These are phyloP conservation scores for Raphicerus campestris DNA, from an alignment of 2,113 vertebrate genomes.

Conservation along the genomic window DNA sequence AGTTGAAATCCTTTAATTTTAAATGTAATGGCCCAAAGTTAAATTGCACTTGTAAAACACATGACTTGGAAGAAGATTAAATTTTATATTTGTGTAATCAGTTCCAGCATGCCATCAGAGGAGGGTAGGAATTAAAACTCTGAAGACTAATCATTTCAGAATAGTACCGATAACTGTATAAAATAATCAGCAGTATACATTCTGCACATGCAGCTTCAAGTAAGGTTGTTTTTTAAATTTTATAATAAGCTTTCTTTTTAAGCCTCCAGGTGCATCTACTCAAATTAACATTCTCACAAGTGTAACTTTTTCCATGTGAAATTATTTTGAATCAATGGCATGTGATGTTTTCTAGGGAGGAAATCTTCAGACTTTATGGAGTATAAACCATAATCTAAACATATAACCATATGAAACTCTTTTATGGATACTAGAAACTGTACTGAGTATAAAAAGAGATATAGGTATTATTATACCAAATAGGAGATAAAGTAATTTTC, in stretches of 20 bases:
- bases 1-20: constrained; percentile 48
- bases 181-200: constrained; percentile 29
- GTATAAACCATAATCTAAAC: neutral
- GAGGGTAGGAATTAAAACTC: constrained; percentile 22
- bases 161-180: neutral
- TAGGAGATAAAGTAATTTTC: neutral
- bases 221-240: constrained; percentile 22
- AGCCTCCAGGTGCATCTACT: neutral
- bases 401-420: neutral
- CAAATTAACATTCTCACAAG: neutral
- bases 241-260: constrained; percentile 22
- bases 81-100: constrained; percentile 54
- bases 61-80: constrained; percentile 52
- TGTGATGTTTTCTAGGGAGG: neutral
- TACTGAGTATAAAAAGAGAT: neutral
- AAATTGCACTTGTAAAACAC: constrained; percentile 50
- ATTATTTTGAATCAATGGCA: neutral
- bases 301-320: constrained; percentile 5
- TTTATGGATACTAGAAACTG: neutral
- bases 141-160: constrained; percentile 45
- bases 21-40: constrained; percentile 42
- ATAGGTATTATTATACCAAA: neutral
- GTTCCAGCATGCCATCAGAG: constrained; percentile 10
- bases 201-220: neutral
- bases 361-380: neutral